Percentiles rank a stretch among this genome's conserved stretches.
phyloP scores from a whole-genome alignment of 1,140 invertebrate genomes.

The Anastrepha obliqua region DNA sequence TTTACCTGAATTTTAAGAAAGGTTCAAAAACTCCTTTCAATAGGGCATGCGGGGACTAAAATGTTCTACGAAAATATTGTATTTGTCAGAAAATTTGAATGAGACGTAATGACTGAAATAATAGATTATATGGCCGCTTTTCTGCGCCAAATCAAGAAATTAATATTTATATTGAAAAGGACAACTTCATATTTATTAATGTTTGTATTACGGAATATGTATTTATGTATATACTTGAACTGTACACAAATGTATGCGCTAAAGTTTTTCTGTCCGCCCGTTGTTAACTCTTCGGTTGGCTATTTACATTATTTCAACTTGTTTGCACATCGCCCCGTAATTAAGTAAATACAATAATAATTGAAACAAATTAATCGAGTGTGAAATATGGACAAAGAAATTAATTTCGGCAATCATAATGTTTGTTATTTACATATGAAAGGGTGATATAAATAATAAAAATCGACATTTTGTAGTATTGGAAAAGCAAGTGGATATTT shows the following conservation, averaged over 20 bases:
- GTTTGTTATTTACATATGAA: conserved; percentile 41
- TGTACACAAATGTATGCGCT: background rate
- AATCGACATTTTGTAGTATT: conserved; percentile 23
- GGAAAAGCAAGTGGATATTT: background rate
- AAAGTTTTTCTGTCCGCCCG: background rate
- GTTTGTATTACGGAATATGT: background rate
- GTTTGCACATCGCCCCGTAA: conserved; percentile 30
- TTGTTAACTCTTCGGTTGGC: background rate
- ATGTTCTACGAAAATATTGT: too few relatives aligned
- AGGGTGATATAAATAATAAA: conserved; percentile 32
- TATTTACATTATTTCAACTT: conserved; percentile 23
- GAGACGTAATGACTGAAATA: too few relatives aligned
- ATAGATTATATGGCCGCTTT: too few relatives aligned
- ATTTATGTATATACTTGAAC: background rate
- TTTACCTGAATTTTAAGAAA: too few relatives aligned
- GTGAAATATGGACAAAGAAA: conserved; percentile 46
- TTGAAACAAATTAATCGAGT: conserved; percentile 42
- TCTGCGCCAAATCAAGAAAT: too few relatives aligned
- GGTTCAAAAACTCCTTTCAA: too few relatives aligned
- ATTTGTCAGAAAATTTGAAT: too few relatives aligned
- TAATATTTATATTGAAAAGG: too few relatives aligned
- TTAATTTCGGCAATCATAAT: conserved; percentile 35
- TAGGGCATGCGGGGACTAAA: too few relatives aligned
- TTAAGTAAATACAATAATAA: conserved; percentile 45
- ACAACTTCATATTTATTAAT: background rate